Conservation (phyloP, 2,113 vertebrate genomes). For the Gavia stellata region DNA sequence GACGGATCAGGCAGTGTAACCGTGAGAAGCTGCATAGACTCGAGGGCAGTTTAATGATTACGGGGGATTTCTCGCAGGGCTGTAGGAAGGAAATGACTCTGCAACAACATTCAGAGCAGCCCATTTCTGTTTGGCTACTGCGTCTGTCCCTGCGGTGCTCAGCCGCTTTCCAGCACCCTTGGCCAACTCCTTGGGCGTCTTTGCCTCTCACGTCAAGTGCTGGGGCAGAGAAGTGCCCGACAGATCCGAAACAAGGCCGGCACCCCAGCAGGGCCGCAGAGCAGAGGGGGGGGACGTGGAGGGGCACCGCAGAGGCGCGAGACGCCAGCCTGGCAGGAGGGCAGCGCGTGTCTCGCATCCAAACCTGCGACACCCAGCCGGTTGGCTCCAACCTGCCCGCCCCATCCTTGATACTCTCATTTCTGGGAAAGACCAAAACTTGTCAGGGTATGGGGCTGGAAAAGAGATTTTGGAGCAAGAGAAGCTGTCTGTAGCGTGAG, state of each 20-base stretch:
- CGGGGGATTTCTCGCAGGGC: background rate
- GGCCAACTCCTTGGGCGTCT: background rate
- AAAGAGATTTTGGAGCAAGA: background rate
- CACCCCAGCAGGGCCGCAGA: background rate
- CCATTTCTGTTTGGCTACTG: background rate
- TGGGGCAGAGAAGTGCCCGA: background rate
- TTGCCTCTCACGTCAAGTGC: background rate
- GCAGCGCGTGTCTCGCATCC: rapidly evolving
- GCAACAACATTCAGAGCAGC: background rate
- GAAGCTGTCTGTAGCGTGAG: background rate
- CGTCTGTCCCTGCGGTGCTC: background rate
- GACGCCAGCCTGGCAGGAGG: background rate
- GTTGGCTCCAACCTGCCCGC: background rate
- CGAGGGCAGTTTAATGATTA: background rate
- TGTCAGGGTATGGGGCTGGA: background rate
- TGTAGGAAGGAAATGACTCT: background rate
- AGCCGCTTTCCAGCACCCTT: background rate
- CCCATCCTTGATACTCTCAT: rapidly evolving
- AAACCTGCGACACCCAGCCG: background rate
- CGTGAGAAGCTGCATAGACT: background rate
- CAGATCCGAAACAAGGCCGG: background rate
- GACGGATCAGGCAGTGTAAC: background rate
- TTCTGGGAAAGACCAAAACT: background rate
- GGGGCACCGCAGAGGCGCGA: rapidly evolving
- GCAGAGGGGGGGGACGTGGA: background rate